These are phyloP conservation scores for Microcebus lehilahytsara DNA, from an alignment of 2,113 vertebrate genomes.

Conservation along the genomic window DNA sequence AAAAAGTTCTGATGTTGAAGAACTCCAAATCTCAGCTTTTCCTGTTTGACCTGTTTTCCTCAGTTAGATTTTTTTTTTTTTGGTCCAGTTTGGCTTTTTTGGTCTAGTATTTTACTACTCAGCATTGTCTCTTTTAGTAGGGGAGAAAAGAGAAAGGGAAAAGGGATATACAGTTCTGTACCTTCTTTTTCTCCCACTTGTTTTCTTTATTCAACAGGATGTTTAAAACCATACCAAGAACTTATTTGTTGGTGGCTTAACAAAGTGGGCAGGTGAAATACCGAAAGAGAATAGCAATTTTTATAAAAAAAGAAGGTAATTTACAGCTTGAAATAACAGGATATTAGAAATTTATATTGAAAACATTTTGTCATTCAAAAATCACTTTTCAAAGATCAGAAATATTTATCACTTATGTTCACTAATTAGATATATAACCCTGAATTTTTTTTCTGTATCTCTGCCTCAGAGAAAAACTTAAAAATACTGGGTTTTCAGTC, in stretches of 20 bases:
- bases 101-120: not conserved
- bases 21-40: slow-evolving; percentile 14
- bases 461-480: not conserved
- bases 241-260: not conserved
- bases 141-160: not conserved
- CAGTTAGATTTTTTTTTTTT: not conserved
- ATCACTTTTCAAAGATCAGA: slow-evolving; percentile 7
- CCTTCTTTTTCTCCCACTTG: not conserved
- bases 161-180: not conserved
- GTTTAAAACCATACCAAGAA: not conserved
- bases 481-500: slow-evolving; percentile 43
- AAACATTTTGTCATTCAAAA: slow-evolving; percentile 23
- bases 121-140: not conserved
- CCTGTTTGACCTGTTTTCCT: not conserved
- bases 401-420: slow-evolving; percentile 21
- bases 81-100: slow-evolving; percentile 17
- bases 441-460: slow-evolving; percentile 12
- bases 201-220: slow-evolving; percentile 6
- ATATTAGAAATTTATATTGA: slow-evolving; percentile 14
- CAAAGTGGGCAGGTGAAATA: not conserved
- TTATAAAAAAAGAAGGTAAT: not conserved
- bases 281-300: not conserved
- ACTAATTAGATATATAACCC: not conserved
- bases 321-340: not conserved
- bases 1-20: slow-evolving; percentile 14